Base-by-base conservation (phyloP, 2,888 invertebrate species). In the Athalia rosae region DNA sequence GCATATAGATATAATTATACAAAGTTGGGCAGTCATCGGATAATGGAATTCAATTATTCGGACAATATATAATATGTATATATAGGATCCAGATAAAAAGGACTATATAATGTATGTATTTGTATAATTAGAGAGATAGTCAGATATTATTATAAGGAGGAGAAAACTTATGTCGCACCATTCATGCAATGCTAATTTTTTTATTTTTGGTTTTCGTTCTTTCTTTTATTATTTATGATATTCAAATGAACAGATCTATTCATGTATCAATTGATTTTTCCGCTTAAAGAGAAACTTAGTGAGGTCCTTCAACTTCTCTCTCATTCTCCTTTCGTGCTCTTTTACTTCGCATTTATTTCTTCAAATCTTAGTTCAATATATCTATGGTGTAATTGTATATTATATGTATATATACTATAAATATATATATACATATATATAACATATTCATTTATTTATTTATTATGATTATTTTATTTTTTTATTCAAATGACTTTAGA, bases 121-220 rank as follows among this genome's bases (percentile, higher is more conserved):
- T 9, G 28, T 8, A 45, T 43, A 45, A 56, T 58, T 50, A 69
- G 69, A 69, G 53, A 69, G 69, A 69, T 69, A 69, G 50, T 69
- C 69, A 69, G 69, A 69, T 69, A 53, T 53, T 69, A 48, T 53
- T 61, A 13, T 13, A 53, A 69, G 79, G 77, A 73, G 74, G 80
- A 79, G 76, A 76, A n/a, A n/a, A 74, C 64, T 73, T 79, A 76
- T 76, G 74, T 78, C 69, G 64, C 76, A 77, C 76, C 76, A 78
- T 79, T 74, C 80, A 80, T 78, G 78, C 71, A 78, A 80, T 79
- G 78, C 78, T 78, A 77, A 79, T 79, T 50, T 76, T 28, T 28
- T 28, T 28, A 28, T 28, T 28, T 28, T 28, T 28, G 28, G 28
- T 28, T 28, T 28, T 28, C 28, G 28, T 28, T 28, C 1, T 28